Percentiles rank a stretch among this genome's conserved stretches.
Evolutionary conservation across 2,797 vertebrate genomes (phyloP).

Genomic region (Heliangelus exortis): DNA sequence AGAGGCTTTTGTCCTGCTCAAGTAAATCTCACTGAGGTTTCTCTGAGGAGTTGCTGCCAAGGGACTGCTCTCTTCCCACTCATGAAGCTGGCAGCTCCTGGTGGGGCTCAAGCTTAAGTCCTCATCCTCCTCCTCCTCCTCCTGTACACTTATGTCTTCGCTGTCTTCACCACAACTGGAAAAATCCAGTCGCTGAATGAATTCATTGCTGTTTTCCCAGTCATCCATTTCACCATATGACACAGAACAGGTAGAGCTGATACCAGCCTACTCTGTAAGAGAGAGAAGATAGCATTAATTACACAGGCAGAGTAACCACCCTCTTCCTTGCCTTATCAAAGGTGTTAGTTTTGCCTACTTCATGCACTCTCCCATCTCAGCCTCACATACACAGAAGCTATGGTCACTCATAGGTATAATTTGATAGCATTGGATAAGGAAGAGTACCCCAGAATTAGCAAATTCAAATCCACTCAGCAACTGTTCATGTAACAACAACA

Average conservation of each 20-base stretch:
- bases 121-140: background rate
- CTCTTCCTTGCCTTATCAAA: background rate
- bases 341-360: background rate
- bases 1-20: background rate
- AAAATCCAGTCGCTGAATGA: conserved; percentile 85
- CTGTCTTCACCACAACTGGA: conserved; percentile 76
- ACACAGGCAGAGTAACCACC: background rate
- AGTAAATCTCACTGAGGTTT: conserved; percentile 24
- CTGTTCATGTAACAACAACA: rapidly evolving
- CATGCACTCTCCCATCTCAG: background rate
- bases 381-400: background rate
- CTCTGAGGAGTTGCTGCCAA: conserved; percentile 50
- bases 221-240: conserved; percentile 66
- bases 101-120: conserved; percentile 8
- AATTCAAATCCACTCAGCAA: background rate
- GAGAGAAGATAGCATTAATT: background rate
- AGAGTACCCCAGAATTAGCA: background rate
- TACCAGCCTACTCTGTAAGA: background rate
- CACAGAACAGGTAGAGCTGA: background rate
- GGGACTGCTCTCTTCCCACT: background rate
- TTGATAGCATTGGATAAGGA: rapidly evolving
- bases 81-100: background rate
- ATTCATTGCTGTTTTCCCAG: conserved; percentile 54
- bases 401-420: background rate
- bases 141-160: background rate